Base-by-base conservation (phyloP, 2,888 invertebrate species). In the Cheilosia urbana region DNA sequence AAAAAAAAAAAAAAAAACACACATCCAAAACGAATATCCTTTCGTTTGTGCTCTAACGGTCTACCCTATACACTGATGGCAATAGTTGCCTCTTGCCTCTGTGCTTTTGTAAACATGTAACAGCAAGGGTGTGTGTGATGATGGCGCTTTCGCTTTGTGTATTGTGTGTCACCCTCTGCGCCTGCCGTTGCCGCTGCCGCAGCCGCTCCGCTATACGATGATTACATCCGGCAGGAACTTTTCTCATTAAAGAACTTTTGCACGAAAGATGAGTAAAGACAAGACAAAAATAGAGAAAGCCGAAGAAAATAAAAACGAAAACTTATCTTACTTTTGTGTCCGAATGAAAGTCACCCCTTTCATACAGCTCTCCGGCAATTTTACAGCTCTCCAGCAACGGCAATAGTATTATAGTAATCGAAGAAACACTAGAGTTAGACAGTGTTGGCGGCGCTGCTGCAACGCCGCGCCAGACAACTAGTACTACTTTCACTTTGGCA, bases 141-240 rank as follows among this genome's bases (percentile, higher is more conserved):
- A 7, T 51, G 11, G 47, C 13, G 21, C 27, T 75, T 17, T 57
- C 30, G 37, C 13, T 37, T 37, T 37, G 37, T 37, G 19, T 65
- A 65, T 37, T 37, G 37, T 37, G 19, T 65, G 71, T 68, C 66
- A 45, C 62, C 30, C 34, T 68, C 21, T 34, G 60, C 6, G 30
- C 55, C 49, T 68, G 55, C 72, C 51, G 53, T 57, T 24, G 24
- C 24, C 24, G 24, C 24, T 1, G 27, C 27, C 27, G 24, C 24
- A 83, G 60, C 37, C 69, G 57, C 57, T 65, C 24, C 66, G 60
- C 72, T 66, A 7, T 62, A 51, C 68, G 68, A 73, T 73, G 83
- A 83, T 83, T 78, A 83, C 66, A 83, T 83, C 83, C 83, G 83
- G 78, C 78, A 68, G 73, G 83, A 78, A 83, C 83, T 83, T 83